Evolutionary conservation across 2,797 vertebrate genomes (phyloP), one percentile per base, ranked within the genome.

Genomic region (Semaprochilodus insignis): DNA sequence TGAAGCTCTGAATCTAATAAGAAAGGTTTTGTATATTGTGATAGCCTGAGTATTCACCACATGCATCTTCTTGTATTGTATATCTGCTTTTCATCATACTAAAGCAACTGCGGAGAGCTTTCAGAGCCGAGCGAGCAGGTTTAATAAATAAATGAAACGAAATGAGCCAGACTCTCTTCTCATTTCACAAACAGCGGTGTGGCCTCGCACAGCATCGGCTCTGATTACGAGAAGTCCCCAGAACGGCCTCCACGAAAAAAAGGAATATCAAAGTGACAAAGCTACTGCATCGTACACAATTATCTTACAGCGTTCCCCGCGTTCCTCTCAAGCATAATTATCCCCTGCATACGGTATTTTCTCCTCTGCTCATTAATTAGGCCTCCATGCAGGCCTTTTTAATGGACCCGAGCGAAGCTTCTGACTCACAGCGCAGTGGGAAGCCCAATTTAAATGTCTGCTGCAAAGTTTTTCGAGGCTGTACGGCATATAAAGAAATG

Each of bases 391-490:
- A 55, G 71, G 71, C 27, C 71, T 55, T 27, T 15, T n/a, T 25
- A 66, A 69, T 59, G 25, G 57, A 14, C 27, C 55, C 23, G 27
- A 70, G 62, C 1, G 11, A 69, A 69, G 21, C 15, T 25, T 31
- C 52, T 70, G 71, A 73, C 51, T 70, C 25, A 34, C 31, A 21
- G 31, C 25, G n/a, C 27, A 36, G 44, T 6, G 6, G 44, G 34
- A 69, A 69, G 21, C 23, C 71, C 71, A 73, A 73, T 71, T 73
- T 77, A 63, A 51, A 31, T 23, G 48, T 54, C 31, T 78, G 51
- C 17, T 7, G 31, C 51, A 36, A 34, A 44, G 34, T 73, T 73
- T 31, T 73, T 13, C 25, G 16, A 15, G 70, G 31, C 27, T 27
- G 19, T 34, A 25, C 11, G 16, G 40, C 2, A 6, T 34, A 51